Evolutionary conservation across 2,797 vertebrate genomes (phyloP).

Genomic region (Danio aesculapii): DNA sequence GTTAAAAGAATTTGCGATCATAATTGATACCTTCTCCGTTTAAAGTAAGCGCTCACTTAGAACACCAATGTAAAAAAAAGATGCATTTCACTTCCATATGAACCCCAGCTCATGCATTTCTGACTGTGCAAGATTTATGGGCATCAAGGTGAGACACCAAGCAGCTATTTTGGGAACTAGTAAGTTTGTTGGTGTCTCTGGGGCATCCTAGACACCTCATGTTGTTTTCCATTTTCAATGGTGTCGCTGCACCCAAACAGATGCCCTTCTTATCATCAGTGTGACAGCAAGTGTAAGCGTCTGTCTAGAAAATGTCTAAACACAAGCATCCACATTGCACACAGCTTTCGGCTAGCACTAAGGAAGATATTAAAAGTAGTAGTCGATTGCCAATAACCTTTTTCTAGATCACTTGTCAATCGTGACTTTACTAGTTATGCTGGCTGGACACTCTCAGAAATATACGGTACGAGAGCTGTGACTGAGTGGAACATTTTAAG

Average conservation of each 20-base stretch:
- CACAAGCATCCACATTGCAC: background rate
- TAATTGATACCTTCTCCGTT: background rate
- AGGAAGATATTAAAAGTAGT: background rate
- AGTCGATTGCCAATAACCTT: background rate
- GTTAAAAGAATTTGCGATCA: background rate
- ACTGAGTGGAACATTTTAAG: too few species aligned
- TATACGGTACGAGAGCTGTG: too few species aligned
- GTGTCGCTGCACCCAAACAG: conserved; percentile 3
- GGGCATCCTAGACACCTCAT: background rate
- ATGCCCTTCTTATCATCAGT: conserved; percentile 12
- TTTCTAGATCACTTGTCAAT: background rate
- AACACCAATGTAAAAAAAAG: background rate
- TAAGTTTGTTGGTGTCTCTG: background rate
- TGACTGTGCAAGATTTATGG: conserved; percentile 17
- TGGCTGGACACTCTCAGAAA: background rate
- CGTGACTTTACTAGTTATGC: background rate
- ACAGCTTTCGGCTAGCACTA: background rate
- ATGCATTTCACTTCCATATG: conserved; percentile 3
- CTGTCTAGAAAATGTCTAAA: background rate
- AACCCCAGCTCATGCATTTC: background rate
- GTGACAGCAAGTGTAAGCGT: background rate
- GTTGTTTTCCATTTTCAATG: conserved; percentile 6
- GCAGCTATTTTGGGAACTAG: conserved; percentile 23
- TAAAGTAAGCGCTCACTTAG: background rate
- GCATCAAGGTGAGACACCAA: conserved; percentile 10